Evolutionary conservation across 2,113 vertebrate genomes (phyloP).

Genomic region (Chaenogobius annularis): DNA sequence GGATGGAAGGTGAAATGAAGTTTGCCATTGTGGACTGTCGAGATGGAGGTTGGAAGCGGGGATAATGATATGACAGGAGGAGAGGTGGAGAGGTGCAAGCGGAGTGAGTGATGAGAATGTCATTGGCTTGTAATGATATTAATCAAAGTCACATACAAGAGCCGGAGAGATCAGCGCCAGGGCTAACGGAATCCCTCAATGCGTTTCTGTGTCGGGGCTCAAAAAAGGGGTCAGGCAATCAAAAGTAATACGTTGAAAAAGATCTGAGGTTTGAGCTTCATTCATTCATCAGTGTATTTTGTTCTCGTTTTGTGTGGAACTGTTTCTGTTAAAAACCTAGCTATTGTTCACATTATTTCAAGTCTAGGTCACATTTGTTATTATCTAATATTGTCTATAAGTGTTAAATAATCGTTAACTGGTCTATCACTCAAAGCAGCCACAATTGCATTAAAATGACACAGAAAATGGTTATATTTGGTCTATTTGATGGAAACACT

Average conservation of each 20-base stretch:
- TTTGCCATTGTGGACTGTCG: slow-evolving; percentile 51
- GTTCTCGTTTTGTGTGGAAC: too few relatives aligned
- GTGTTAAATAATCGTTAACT: too few relatives aligned
- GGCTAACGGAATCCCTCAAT: slow-evolving; percentile 6
- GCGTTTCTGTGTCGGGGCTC: slow-evolving; percentile 10
- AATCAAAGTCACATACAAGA: slow-evolving; percentile 50
- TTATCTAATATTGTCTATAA: too few relatives aligned
- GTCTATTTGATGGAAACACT: too few relatives aligned
- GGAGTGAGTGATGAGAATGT: slow-evolving; percentile 58
- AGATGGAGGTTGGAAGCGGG: slow-evolving; percentile 30
- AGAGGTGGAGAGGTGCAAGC: slow-evolving; percentile 24
- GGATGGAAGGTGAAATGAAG: slow-evolving; percentile 65
- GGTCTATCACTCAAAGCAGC: too few relatives aligned
- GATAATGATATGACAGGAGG: slow-evolving; percentile 62
- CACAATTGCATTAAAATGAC: too few relatives aligned
- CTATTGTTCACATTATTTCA: too few relatives aligned
- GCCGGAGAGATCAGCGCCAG: slow-evolving; percentile 11
- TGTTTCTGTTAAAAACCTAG: too few relatives aligned
- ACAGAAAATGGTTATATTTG: too few relatives aligned
- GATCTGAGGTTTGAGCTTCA: too few relatives aligned
- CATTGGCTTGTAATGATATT: slow-evolving; percentile 62
- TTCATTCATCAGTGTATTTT: too few relatives aligned
- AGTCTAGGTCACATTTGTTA: too few relatives aligned
- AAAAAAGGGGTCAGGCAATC: neutral
- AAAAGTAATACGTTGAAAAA: neutral